These are phyloP conservation scores for Mionectes macconnelli DNA, from an alignment of 2,113 vertebrate species.

Conservation along the genomic window DNA sequence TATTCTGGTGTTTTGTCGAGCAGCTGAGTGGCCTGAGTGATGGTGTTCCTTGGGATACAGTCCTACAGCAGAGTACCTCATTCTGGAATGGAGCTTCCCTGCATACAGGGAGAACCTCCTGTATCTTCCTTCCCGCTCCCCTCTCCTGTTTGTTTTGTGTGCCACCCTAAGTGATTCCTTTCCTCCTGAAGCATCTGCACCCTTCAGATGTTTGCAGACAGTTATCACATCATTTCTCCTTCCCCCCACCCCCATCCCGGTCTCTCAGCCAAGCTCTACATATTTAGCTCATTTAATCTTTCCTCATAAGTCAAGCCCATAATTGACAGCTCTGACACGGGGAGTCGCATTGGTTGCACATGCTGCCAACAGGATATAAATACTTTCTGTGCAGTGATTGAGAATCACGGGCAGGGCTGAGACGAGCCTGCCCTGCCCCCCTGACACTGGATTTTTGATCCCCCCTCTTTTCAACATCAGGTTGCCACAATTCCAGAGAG, in stretches of 20 bases:
- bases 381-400: constrained; percentile 58
- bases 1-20: neutral
- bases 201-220: constrained; percentile 61
- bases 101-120: neutral
- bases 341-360: constrained; percentile 62
- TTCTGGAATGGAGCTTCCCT: neutral
- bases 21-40: neutral
- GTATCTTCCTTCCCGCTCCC: neutral
- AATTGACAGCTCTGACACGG: constrained; percentile 69
- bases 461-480: neutral
- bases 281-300: constrained; percentile 73
- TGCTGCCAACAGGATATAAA: constrained; percentile 68
- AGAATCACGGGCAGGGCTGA: constrained; percentile 41
- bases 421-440: neutral
- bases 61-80: neutral
- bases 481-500: neutral
- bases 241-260: constrained; percentile 30
- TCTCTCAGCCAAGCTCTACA: constrained; percentile 64
- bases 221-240: constrained; percentile 55
- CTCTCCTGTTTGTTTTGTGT: constrained; percentile 51
- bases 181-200: constrained; percentile 59
- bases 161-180: constrained; percentile 51
- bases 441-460: neutral
- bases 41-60: neutral
- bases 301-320: constrained; percentile 60